Conservation (phyloP, 2,888 invertebrate species). For the Ischnura elegans region DNA sequence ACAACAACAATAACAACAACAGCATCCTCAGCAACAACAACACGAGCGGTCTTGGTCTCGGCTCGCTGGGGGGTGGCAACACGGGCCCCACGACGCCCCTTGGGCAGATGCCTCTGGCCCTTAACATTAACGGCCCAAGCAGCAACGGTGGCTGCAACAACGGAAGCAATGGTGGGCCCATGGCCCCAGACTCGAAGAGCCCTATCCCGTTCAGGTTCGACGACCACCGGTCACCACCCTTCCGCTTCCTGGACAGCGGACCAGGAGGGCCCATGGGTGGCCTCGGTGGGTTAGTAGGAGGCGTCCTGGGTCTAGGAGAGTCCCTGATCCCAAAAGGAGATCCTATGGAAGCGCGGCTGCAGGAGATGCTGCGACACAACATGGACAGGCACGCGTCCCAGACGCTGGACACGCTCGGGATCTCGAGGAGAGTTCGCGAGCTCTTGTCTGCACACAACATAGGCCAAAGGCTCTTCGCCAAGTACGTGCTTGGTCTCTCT, state of each 20-base stretch:
- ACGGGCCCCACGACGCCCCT: neutral
- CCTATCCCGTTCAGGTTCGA: constrained; percentile 85
- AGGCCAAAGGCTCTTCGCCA: constrained; percentile 98
- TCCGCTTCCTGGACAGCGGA: constrained; percentile 89
- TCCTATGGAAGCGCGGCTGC: constrained; percentile 95
- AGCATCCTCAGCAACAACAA: constrained; percentile 77
- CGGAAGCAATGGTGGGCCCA: constrained; percentile 52
- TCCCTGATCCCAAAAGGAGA: constrained; percentile 95
- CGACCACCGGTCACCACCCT: constrained; percentile 86
- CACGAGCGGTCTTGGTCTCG: constrained; percentile 78
- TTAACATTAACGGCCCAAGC: constrained; percentile 56
- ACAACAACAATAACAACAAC: constrained; percentile 79
- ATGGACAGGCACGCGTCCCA: constrained; percentile 97
- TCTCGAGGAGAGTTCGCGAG: constrained; percentile 95
- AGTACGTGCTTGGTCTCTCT: constrained; percentile 96
- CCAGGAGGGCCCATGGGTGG: constrained; percentile 69
- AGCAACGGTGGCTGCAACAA: constrained; percentile 67
- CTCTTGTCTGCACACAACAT: constrained; percentile 98
- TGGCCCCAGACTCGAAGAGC: constrained; percentile 42
- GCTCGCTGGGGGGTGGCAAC: constrained; percentile 74
- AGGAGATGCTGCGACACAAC: constrained; percentile 96
- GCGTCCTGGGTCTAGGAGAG: constrained; percentile 85
- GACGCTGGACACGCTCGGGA: constrained; percentile 96
- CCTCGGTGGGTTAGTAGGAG: constrained; percentile 69
- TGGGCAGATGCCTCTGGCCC: neutral